Percentiles rank a stretch among this genome's conserved stretches.
phyloP scores from a whole-genome alignment of 2,888 invertebrate genomes.

The Dicranocentrus wangi region DNA sequence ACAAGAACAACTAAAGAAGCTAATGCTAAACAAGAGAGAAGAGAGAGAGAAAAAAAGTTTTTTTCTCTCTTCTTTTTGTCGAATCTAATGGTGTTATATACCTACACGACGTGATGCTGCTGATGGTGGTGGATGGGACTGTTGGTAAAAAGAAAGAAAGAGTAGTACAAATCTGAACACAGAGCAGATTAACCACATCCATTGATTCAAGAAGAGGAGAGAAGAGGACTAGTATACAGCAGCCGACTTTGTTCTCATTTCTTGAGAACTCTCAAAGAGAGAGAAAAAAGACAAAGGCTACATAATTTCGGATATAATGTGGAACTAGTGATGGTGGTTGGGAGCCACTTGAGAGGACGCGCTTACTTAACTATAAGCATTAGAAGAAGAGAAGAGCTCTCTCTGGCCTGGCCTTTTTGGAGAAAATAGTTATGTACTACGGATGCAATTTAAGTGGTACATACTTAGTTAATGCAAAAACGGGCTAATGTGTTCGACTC shows the following conservation, averaged over 20 bases:
- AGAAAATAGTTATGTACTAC: not conserved
- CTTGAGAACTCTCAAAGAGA: conserved; percentile 7
- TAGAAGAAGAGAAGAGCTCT: too few relatives aligned
- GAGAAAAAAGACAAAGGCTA: conserved; percentile 40
- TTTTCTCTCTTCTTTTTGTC: too few relatives aligned
- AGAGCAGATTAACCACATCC: not conserved
- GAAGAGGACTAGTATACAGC: conserved; percentile 23
- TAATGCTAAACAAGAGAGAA: too few relatives aligned
- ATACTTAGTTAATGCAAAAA: not conserved
- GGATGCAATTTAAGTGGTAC: not conserved
- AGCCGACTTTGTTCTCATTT: not conserved
- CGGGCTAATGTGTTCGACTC: too few relatives aligned
- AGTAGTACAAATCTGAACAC: conserved; percentile 2
- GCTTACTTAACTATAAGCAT: too few relatives aligned
- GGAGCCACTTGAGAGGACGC: too few relatives aligned
- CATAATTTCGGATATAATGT: conserved; percentile 25
- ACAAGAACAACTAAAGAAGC: too few relatives aligned
- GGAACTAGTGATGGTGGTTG: too few relatives aligned
- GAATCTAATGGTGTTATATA: too few relatives aligned
- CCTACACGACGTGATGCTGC: too few relatives aligned
- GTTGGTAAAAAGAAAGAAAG: not conserved
- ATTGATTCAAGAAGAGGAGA: not conserved
- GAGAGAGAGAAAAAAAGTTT: too few relatives aligned
- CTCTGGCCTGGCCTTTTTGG: not conserved
- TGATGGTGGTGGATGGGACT: too few relatives aligned